phyloP scores from a whole-genome alignment of 1,140 invertebrate species.

The Drosophila truncata region DNA sequence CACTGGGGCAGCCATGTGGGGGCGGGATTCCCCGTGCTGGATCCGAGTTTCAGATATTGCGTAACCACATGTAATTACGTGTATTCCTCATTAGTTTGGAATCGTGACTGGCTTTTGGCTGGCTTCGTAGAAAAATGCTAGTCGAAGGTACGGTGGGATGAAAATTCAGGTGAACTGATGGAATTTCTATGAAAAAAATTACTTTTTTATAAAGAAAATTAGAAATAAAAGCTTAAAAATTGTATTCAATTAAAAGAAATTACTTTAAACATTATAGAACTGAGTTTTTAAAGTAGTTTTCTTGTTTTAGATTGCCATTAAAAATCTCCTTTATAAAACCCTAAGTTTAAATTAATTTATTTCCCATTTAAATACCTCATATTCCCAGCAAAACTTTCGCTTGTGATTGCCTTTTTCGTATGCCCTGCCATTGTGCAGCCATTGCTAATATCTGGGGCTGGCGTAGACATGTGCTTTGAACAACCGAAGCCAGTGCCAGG shows the following conservation, averaged over 20 bases:
- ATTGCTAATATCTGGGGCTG: constrained; percentile 42
- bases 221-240: neutral
- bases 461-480: constrained; percentile 33
- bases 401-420: neutral
- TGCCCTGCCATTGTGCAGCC: constrained; percentile 51
- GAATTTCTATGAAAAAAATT: neutral
- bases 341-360: neutral
- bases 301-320: neutral
- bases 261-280: neutral
- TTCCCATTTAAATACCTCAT: neutral
- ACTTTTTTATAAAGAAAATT: no score
- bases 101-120: constrained; percentile 60
- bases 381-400: neutral
- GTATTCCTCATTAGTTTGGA: constrained; percentile 75
- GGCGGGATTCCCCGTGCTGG: neutral
- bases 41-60: constrained; percentile 56
- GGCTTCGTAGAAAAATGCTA: constrained; percentile 7
- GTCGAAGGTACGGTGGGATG: constrained; percentile 41
- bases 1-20: neutral
- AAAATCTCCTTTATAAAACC: neutral
- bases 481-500: constrained; percentile 33
- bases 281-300: neutral
- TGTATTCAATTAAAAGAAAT: neutral
- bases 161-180: neutral
- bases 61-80: constrained; percentile 78